Conservation (phyloP, 1,140 invertebrate genomes). For the Hyposmocoma kahamanoa region DNA sequence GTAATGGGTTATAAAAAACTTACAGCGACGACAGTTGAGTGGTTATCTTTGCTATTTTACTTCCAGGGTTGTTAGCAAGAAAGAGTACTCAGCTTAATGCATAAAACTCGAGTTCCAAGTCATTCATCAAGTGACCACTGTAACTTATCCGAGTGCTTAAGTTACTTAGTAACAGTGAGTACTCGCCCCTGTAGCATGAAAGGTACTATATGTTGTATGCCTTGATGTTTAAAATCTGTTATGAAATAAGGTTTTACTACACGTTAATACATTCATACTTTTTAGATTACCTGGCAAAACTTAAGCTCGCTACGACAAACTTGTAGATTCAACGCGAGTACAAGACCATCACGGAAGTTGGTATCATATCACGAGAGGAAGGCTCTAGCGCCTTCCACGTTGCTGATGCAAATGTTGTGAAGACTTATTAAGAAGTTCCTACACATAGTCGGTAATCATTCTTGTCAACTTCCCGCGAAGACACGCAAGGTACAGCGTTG, state of each 20-base stretch:
- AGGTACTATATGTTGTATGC: no score
- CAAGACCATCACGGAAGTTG: constrained; percentile 20
- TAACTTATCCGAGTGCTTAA: no score
- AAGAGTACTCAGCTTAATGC: no score
- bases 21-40: neutral
- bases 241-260: no score
- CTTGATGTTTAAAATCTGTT: no score
- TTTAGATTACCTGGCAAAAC: constrained; percentile 16
- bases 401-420: constrained; percentile 56
- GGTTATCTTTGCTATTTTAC: neutral
- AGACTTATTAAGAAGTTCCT: constrained; percentile 62
- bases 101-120: no score
- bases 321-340: constrained; percentile 30
- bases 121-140: no score
- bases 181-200: no score
- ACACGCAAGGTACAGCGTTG: constrained; percentile 27
- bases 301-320: constrained; percentile 23
- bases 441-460: constrained; percentile 56
- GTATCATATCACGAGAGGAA: constrained; percentile 39
- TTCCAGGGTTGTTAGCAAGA: no score
- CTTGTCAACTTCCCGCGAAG: constrained; percentile 42
- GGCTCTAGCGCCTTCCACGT: constrained; percentile 21
- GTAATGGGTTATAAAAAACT: neutral
- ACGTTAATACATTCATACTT: no score
- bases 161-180: no score